Evolutionary conservation across 2,797 vertebrate genomes (phyloP), one percentile per base, ranked within the genome.

Genomic region (Catostomus latipinnis): DNA sequence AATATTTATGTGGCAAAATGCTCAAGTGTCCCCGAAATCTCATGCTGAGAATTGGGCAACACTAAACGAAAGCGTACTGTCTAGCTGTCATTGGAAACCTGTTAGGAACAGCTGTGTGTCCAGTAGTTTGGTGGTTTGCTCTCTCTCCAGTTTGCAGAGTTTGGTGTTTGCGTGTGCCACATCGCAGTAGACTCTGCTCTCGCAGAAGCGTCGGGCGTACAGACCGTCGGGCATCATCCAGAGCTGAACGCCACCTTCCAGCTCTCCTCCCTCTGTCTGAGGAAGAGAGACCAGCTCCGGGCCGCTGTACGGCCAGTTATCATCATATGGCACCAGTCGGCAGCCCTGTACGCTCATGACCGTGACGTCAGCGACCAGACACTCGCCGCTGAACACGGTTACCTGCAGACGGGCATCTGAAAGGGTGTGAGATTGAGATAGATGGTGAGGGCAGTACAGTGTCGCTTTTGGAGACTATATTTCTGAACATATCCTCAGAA

Each of bases 181-280:
- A 0, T 98, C 96, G 96, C 98, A 99, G 91, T 96, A 98, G 89
- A 98, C 95, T 43, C 95, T 91, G 89, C 96, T 95, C 78, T 96
- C 95, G 85, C 97, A 98, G 83, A 97, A 93, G 90, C 96, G 93
- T 22, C 95, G 96, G 13, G 96, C 97, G 0, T 97, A 98, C 13
- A 99, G 94, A 52, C 98, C 98, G 0, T 98, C 98, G 0, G 94
- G 91, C 0, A 94, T 89, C 96, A 99, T 95, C 98, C 98, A 98
- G 54, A 98, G 90, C 68, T 95, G 84, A 71, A 98, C 95, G 0
- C 98, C 97, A 65, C 93, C 89, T 75, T 98, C 96, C 86, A 96
- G 88, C 71, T 14, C 70, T 74, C 71, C 9, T 34, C 34, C 2
- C 34, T 34, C 34, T 4, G 34, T 34, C 34, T 34, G 34, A 86